Evolutionary conservation across 1,140 invertebrate genomes (phyloP), one percentile per base, ranked within the genome.

Genomic region (Bombus confusus): DNA sequence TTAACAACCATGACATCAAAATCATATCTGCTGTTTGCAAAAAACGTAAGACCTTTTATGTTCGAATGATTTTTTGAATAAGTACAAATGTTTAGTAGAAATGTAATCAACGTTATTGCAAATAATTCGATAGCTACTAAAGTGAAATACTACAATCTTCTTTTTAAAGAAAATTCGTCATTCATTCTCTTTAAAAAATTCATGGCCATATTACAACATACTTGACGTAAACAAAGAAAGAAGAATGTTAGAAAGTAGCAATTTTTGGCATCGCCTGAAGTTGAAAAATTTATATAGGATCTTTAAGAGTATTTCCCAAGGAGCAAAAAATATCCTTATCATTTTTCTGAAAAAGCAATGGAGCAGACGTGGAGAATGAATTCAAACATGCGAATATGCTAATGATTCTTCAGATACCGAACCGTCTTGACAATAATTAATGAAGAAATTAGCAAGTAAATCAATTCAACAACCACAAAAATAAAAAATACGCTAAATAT

Each of bases 11-110:
- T 89, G 98, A 98, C 83, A 97, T 99, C 85, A 96, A 96, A 81
- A 98, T 97, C 18, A 98, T 99, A 91, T 96, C 97, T 12, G 96
- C 97, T 80, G 97, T 98, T 91, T 99, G 99, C 92, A 97, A 98
- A 95, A 97, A 97, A 93, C 92, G 98, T 98, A 94, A 97, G 97
- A 96, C 6, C 31, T 28, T 9, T 12, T 8, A 9, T 25, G 8
- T 39, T 39, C 12, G 1, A 72, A 15, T 41, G 4, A 41, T n/a
- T 41, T n/a, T 72, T 39, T 12, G 28, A 41, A n/a, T 41, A 71
- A 41, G 5, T 41, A 41, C 37, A 15, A 2, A 68, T 68, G 18
- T 64, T 34, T 68, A 68, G 18, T 68, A 28, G 10, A 62, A 68
- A 64, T 64, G 8, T 6, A 2, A 15, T 6, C 4, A 31, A 18